Evolutionary conservation across 1,140 invertebrate species (phyloP).

Genomic region (Anoplolepis gracilipes): DNA sequence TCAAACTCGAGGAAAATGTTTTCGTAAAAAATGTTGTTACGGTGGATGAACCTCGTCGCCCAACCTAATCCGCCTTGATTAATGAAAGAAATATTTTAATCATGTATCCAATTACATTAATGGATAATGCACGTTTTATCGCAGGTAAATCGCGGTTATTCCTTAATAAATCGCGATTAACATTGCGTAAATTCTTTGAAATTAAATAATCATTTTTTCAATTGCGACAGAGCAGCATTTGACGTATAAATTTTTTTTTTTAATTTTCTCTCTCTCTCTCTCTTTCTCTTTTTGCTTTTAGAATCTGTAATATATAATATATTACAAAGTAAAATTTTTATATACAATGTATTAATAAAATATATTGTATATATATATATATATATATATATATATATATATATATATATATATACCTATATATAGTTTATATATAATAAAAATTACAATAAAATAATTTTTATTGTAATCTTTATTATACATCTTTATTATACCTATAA

Average conservation of each 20-base stretch:
- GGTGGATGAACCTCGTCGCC: constrained; percentile 45
- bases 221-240: not conserved
- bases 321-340: not conserved
- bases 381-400: not conserved
- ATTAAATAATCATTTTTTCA: constrained; percentile 24
- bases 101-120: constrained; percentile 44
- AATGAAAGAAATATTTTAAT: constrained; percentile 59
- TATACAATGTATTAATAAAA: too few relatives aligned
- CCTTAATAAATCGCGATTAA: constrained; percentile 50
- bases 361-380: too few relatives aligned
- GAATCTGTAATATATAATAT: too few relatives aligned
- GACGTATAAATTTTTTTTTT: not conserved
- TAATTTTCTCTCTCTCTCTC: too few relatives aligned
- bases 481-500: too few relatives aligned
- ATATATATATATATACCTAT: too few relatives aligned
- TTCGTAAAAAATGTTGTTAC: constrained; percentile 40
- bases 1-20: not conserved
- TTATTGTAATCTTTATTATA: not conserved
- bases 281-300: too few relatives aligned
- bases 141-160: constrained; percentile 19
- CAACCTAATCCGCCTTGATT: constrained; percentile 23
- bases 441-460: not conserved
- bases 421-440: not conserved
- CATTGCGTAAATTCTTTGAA: constrained; percentile 11
- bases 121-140: constrained; percentile 40